These are phyloP conservation scores for Eretmocerus hayati DNA, from an alignment of 2,888 invertebrate species.

Conservation along the genomic window DNA sequence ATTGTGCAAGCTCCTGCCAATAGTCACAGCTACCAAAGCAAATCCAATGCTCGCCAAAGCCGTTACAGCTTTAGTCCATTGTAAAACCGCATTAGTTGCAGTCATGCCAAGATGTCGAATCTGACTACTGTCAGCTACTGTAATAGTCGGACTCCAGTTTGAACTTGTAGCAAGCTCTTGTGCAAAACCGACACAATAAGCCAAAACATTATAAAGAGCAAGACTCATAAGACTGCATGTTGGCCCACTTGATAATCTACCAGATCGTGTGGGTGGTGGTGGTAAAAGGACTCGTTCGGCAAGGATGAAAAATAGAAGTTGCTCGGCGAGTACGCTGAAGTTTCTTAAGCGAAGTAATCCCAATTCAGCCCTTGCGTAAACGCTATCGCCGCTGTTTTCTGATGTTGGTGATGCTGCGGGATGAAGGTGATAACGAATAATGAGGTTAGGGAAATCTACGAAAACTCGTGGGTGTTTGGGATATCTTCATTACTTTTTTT, in stretches of 20 bases:
- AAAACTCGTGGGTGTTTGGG: no score
- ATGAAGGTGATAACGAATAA: no score
- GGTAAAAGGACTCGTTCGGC: constrained; percentile 61
- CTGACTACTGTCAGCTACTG: constrained; percentile 64
- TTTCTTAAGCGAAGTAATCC: constrained; percentile 64
- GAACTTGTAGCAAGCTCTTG: constrained; percentile 67
- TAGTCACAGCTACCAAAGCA: constrained; percentile 65
- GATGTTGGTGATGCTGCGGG: no score
- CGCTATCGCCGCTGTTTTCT: no score
- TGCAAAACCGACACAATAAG: constrained; percentile 70
- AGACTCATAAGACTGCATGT: constrained; percentile 68
- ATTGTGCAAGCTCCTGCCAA: constrained; percentile 63
- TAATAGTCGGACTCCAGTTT: constrained; percentile 71
- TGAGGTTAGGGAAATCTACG: no score
- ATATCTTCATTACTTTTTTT: no score
- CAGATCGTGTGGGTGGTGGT: constrained; percentile 42
- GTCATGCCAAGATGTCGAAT: constrained; percentile 75
- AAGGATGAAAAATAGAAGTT: constrained; percentile 67
- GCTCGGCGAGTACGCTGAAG: constrained; percentile 62
- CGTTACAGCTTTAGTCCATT: constrained; percentile 76
- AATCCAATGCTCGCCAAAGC: constrained; percentile 72
- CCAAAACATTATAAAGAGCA: constrained; percentile 76
- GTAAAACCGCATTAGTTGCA: constrained; percentile 71
- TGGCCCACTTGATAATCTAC: no score
- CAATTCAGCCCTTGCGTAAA: constrained; percentile 59